Conservation (phyloP, 2,113 vertebrate species). For the Phalacrocorax carbo region DNA sequence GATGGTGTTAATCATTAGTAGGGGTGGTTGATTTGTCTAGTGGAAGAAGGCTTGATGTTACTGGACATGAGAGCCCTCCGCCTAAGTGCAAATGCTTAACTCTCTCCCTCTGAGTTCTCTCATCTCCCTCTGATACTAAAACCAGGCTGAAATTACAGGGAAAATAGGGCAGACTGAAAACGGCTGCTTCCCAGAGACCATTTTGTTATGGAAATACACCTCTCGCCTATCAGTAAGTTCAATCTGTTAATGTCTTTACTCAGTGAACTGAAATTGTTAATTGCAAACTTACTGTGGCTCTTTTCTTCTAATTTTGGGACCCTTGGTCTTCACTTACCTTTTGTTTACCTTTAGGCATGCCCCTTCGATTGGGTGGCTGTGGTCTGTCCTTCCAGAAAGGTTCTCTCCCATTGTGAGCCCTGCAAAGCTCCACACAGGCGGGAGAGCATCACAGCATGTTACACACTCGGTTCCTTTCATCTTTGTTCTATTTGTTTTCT, state of each 20-base stretch:
- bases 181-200: not conserved
- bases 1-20: no score
- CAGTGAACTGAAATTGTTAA: not conserved
- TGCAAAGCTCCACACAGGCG: fast-evolving
- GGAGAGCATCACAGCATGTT: not conserved
- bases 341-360: not conserved
- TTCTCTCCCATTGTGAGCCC: fast-evolving
- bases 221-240: not conserved
- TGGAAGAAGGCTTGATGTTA: not conserved
- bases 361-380: fast-evolving
- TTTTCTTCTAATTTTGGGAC: not conserved
- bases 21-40: not conserved
- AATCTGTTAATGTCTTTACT: not conserved
- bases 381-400: not conserved
- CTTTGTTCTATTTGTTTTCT: not conserved
- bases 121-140: not conserved
- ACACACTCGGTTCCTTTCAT: not conserved
- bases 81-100: not conserved
- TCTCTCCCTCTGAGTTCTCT: not conserved
- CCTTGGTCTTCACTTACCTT: not conserved
- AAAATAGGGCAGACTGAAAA: not conserved
- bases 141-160: not conserved
- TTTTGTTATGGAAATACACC: not conserved
- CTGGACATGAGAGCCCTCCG: not conserved
- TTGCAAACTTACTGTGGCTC: not conserved